Conservation (phyloP, 2,888 invertebrate species). For the Nemapogon koenigi region DNA sequence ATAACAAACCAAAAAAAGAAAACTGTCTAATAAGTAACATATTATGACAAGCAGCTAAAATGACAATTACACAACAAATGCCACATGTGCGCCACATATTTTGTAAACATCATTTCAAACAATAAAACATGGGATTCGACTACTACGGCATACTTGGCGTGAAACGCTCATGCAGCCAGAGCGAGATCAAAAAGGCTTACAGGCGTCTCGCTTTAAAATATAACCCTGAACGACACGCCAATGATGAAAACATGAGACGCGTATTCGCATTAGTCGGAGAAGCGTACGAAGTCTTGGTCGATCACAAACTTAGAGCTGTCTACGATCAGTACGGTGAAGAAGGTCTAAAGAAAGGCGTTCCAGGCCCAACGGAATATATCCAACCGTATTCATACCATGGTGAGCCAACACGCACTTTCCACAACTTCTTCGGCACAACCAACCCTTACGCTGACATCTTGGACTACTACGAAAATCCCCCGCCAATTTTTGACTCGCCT, state of each 20-base stretch:
- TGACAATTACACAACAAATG: no score
- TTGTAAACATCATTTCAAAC: no score
- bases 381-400: slow-evolving; percentile 83
- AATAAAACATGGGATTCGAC: slow-evolving; percentile 79
- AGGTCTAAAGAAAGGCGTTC: slow-evolving; percentile 82
- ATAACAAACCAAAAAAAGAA: no score
- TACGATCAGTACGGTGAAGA: slow-evolving; percentile 92
- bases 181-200: slow-evolving; percentile 76
- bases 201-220: slow-evolving; percentile 63
- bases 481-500: slow-evolving; percentile 67
- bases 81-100: no score
- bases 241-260: slow-evolving; percentile 48
- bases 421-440: slow-evolving; percentile 81
- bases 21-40: no score
- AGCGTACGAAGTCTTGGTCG: slow-evolving; percentile 79
- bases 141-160: slow-evolving; percentile 80
- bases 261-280: slow-evolving; percentile 73
- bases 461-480: slow-evolving; percentile 69
- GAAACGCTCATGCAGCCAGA: slow-evolving; percentile 67
- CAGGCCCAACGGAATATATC: slow-evolving; percentile 71
- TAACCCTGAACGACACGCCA: slow-evolving; percentile 62
- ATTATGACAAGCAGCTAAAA: no score
- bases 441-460: slow-evolving; percentile 84
- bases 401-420: slow-evolving; percentile 75
- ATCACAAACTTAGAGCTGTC: slow-evolving; percentile 72